Conservation (phyloP, 2,797 vertebrate species). For the Halcyon badia region DNA sequence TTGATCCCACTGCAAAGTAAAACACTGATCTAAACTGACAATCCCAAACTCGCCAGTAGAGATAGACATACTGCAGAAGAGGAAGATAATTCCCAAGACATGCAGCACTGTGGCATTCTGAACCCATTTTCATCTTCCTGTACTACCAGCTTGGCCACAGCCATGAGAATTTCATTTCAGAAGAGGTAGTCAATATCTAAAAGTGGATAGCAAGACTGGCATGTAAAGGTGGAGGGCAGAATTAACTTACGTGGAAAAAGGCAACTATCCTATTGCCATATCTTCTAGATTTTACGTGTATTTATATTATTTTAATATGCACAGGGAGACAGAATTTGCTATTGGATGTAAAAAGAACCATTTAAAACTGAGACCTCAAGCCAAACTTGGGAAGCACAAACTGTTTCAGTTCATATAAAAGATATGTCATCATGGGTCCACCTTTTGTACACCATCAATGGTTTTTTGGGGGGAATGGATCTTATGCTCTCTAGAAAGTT, state of each 20-base stretch:
- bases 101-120: background rate
- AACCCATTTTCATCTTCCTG: background rate
- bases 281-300: background rate
- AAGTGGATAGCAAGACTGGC: background rate
- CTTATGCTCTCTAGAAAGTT: background rate
- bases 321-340: background rate
- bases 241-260: background rate
- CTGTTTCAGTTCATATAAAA: background rate
- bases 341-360: background rate
- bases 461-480: background rate
- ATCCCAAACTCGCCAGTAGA: background rate
- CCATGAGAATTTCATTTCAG: background rate
- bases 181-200: background rate
- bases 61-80: background rate
- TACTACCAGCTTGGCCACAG: background rate
- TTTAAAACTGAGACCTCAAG: background rate
- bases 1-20: background rate
- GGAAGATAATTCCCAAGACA: background rate
- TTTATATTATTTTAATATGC: background rate
- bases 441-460: background rate
- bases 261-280: background rate
- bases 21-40: background rate
- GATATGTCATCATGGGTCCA: accelerated
- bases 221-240: background rate
- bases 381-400: background rate